Conservation (phyloP, 1,140 invertebrate species). For the Drosophila cardini region DNA sequence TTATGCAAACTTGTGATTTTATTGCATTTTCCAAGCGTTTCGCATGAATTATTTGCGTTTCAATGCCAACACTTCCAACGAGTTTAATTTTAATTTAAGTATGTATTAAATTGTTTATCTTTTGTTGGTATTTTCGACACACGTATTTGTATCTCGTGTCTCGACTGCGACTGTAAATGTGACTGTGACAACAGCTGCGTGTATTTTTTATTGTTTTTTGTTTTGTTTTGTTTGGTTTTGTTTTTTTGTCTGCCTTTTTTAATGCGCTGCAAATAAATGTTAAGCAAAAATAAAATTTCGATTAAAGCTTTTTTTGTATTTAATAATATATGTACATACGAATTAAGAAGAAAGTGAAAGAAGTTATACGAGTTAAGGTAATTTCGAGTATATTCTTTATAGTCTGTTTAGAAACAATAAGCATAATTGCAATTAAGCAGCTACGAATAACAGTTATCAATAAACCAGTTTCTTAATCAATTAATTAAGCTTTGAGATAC, state of each 20-base stretch:
- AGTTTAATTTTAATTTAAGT: constrained; percentile 9
- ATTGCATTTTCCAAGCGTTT: not conserved
- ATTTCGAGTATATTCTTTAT: not conserved
- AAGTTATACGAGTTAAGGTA: not conserved
- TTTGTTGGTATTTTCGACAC: constrained; percentile 41
- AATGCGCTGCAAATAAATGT: constrained; percentile 59
- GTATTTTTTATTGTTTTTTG: constrained; percentile 12
- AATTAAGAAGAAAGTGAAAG: not conserved
- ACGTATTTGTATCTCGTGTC: constrained; percentile 58
- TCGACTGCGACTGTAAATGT: not conserved
- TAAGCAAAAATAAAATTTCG: constrained; percentile 31
- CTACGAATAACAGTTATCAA: not conserved
- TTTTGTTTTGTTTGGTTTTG: constrained; percentile 37
- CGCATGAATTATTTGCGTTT: not conserved
- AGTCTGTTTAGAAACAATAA: not conserved
- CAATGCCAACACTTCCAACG: constrained; percentile 1
- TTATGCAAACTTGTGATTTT: constrained; percentile 7
- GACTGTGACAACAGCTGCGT: constrained; percentile 44
- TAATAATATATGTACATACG: not conserved
- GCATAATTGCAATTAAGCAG: not conserved
- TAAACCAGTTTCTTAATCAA: not conserved
- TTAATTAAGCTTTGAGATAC: too few relatives aligned
- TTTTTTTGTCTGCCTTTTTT: constrained; percentile 33
- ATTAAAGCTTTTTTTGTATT: constrained; percentile 51
- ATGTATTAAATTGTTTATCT: constrained; percentile 55